Base-by-base conservation (phyloP, 2,888 invertebrate genomes). In the Andrena haemorrhoa region DNA sequence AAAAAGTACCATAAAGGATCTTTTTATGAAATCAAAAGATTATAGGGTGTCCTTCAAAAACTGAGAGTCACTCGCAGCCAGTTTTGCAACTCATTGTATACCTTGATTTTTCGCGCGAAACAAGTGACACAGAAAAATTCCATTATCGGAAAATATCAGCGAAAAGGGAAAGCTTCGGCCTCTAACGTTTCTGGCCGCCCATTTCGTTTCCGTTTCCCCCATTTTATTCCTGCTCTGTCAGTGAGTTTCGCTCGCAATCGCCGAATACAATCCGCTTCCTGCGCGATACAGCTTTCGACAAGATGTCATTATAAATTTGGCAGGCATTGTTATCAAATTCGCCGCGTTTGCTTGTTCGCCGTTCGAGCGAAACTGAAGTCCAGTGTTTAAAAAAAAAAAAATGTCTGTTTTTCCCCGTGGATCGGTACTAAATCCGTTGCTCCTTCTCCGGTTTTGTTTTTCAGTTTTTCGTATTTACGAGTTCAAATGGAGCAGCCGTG, bases 281-380 rank as follows among this genome's bases (percentile, higher is more conserved):
- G 35, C 58, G 47, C 53, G 31, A 70, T 60, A 23, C 53, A 29
- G 47, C 56, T 65, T 76, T 47, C 64, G 47, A 63, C 63, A 20
- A 16, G 35, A 26, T 6, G 41, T 23, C 29, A 68, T 71, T 79
- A 76, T 71, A 70, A 76, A 79, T 77, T 71, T 79, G 58, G 31
- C 58, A 35, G 63, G 31, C 26, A 73, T 78, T 69, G 73, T 78
- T 56, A 58, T 23, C 47, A 53, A 60, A 61, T 47, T 12, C 51
- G 41, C n/a, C 53, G 53, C 8, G 41, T 70, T 58, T 47, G 60
- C 31, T 41, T 78, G 35, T 29, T 58, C 47, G 31, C 70, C 47
- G 78, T 53, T 26, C 33, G 23, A 58, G 12, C 23, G 31, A 61
- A 49, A 75, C 33, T 33, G 58, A 23, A 66, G 23, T 66, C 16